These are phyloP conservation scores for Sinodicranocentrus sp. DNA, from an alignment of 2,888 invertebrate genomes.

Conservation along the genomic window DNA sequence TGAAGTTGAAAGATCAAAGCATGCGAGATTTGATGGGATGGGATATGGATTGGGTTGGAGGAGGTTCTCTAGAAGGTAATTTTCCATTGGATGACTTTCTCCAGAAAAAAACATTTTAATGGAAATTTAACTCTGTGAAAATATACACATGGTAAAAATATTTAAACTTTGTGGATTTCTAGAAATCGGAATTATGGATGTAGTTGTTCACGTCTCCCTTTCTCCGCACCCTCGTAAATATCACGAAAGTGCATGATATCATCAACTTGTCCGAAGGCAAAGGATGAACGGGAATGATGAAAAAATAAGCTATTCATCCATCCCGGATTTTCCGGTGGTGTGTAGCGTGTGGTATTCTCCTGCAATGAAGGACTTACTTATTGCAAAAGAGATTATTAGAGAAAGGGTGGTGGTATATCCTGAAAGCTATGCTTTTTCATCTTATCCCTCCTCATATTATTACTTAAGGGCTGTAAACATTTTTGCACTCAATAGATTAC, in stretches of 20 bases:
- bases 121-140: no score
- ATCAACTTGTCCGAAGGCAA: not conserved
- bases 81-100: no score
- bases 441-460: slow-evolving; percentile 15
- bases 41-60: no score
- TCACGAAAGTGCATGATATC: not conserved
- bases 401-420: no score
- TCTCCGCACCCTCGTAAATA: slow-evolving; percentile 13
- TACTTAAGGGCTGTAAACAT: slow-evolving; percentile 40
- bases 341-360: not conserved
- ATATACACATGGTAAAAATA: no score
- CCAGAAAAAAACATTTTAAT: no score
- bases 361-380: not conserved
- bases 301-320: not conserved
- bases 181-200: no score
- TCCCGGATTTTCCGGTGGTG: slow-evolving; percentile 14
- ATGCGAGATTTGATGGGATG: no score
- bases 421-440: no score
- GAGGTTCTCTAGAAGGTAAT: no score
- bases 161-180: no score
- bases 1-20: slow-evolving; percentile 15
- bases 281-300: not conserved
- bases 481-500: slow-evolving; percentile 53
- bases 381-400: no score
- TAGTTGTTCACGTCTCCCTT: not conserved